phyloP scores from a whole-genome alignment of 2,113 vertebrate species.

The Ophthalmolycus amberensis region DNA sequence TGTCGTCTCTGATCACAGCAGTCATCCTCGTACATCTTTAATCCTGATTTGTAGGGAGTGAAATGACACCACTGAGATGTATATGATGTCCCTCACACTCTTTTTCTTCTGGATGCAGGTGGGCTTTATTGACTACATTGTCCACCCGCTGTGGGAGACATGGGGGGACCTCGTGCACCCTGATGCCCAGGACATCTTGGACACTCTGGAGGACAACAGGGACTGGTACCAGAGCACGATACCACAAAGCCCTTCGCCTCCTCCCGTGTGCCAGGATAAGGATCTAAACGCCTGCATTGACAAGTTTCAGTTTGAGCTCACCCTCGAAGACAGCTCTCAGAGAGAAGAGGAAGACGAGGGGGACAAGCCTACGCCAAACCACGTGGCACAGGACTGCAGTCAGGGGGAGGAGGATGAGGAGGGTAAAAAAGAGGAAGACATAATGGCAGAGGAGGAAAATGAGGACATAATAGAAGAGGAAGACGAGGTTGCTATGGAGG shows the following conservation, averaged over 20 bases:
- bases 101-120: constrained; percentile 81
- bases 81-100: constrained; percentile 19
- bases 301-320: constrained; percentile 86
- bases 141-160: constrained; percentile 94
- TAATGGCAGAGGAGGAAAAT: constrained; percentile 72
- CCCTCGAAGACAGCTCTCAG: constrained; percentile 75
- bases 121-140: constrained; percentile 96
- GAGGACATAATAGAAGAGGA: constrained; percentile 79
- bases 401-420: constrained; percentile 54
- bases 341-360: constrained; percentile 59
- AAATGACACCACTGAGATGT: constrained; percentile 49
- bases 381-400: constrained; percentile 66
- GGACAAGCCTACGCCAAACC: constrained; percentile 70
- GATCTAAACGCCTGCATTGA: constrained; percentile 81
- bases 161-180: constrained; percentile 95
- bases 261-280: constrained; percentile 79
- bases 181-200: constrained; percentile 93
- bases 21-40: constrained; percentile 67
- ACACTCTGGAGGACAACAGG: constrained; percentile 93
- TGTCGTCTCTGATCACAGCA: constrained; percentile 64
- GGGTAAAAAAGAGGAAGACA: constrained; percentile 63
- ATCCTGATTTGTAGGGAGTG: constrained; percentile 50
- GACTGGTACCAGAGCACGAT: constrained; percentile 96
- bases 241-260: constrained; percentile 90
- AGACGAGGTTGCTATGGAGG: constrained; percentile 78